phyloP scores from a whole-genome alignment of 64 coral and sea anemone species.

The Cladopsammia gracilis region DNA sequence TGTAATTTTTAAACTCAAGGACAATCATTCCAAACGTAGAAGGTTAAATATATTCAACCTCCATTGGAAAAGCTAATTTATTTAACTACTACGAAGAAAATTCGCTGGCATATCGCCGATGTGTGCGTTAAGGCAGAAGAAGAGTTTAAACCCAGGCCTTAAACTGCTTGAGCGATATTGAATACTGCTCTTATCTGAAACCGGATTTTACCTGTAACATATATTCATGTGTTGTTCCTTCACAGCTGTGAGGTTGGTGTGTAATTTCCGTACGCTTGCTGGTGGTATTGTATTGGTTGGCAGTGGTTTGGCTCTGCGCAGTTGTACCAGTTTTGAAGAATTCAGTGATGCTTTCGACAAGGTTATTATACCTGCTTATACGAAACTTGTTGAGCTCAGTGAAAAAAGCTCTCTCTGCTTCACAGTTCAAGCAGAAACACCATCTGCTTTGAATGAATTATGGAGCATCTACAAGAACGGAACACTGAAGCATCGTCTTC shows the following conservation, averaged over 20 bases:
- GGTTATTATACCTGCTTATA: not conserved
- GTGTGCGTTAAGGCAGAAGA: too few relatives aligned
- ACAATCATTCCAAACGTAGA: too few relatives aligned
- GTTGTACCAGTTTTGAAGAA: not conserved
- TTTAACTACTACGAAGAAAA: too few relatives aligned
- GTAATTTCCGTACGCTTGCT: constrained; percentile 3
- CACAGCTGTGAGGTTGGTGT: constrained; percentile 3
- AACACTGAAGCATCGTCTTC: not conserved
- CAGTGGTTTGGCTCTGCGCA: not conserved
- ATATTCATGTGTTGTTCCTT: not conserved
- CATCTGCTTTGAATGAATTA: constrained; percentile 16
- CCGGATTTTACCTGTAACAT: too few relatives aligned
- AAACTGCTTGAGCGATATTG: too few relatives aligned
- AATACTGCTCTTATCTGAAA: too few relatives aligned
- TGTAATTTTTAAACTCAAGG: too few relatives aligned
- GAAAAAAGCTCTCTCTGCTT: constrained; percentile 30
- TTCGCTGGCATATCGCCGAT: too few relatives aligned
- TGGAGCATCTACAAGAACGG: constrained; percentile 47
- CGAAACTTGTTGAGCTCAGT: not conserved
- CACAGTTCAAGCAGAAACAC: constrained; percentile 39
- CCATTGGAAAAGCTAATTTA: too few relatives aligned
- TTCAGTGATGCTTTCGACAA: not conserved
- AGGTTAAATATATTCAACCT: too few relatives aligned
- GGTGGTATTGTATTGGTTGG: not conserved
- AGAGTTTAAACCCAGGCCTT: too few relatives aligned